Base-by-base conservation (phyloP, 2,113 vertebrate genomes). In the Rissa tridactyla region DNA sequence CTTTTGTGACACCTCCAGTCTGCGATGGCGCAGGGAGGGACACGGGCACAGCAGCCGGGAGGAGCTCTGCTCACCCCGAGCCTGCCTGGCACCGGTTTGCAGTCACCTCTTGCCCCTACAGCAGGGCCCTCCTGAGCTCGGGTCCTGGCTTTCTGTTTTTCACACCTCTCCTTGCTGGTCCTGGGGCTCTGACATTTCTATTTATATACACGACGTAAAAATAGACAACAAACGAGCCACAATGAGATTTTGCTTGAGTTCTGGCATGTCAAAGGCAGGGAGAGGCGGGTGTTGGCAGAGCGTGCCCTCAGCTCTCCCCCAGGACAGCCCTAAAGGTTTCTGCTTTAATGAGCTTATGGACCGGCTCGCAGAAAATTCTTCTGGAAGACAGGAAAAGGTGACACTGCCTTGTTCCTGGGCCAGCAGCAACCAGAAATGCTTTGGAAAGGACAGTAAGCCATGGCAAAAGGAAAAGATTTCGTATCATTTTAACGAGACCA, bases 11-110 rank as follows among this genome's bases (percentile, higher is more conserved):
- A 60, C 19, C 62, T 60, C 30, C 49, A 19, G 11, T 10, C 44
- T 13, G 22, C 4, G 57, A 11, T 2, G 18, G 30, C 5, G 1
- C 36, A 52, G 55, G 69, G n/a, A 44, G 73, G 42, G 61, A 26
- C 44, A 8, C 0, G 0, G 20, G 13, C 42, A 40, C 6, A 0
- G 65, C 54, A 22, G 15, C 54, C 36, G 7, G 60, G n/a, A 77
- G 47, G 17, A 42, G 25, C 54, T 52, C 70, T 57, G 80, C 75
- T 44, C 19, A 2, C 27, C n/a, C 6, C 3, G 17, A 51, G 36
- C 75, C 51, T 54, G 32, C n/a, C 40, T 10, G 8, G 27, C 42
- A 27, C 8, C 62, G 15, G 3, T 25, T 52, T 36, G 42, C 30
- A 6, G 4, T 3, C 3, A 1, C 42, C 82, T 70, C 17, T 30